A percentile compares a stretch with the other conserved stretches of the same genome.
Conservation (phyloP, 2,113 vertebrate species). For the Fregata magnificens region DNA sequence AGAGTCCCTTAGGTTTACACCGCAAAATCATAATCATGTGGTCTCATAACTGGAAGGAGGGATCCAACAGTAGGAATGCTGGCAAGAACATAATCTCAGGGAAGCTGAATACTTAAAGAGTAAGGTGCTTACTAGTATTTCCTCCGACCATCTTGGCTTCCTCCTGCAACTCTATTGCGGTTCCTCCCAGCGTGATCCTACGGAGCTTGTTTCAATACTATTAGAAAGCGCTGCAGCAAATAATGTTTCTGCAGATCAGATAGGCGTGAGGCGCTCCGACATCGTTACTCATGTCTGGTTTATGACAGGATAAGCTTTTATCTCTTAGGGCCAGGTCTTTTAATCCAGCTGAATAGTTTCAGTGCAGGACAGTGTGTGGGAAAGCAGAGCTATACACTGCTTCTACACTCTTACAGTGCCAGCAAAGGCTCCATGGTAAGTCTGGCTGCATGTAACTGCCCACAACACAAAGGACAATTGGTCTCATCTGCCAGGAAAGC, state of each 20-base stretch:
- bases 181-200: neutral
- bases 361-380: fast-evolving
- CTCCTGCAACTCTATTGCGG: neutral
- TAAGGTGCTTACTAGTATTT: neutral
- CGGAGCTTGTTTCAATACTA: neutral
- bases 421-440: neutral
- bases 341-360: neutral
- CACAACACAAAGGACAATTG: neutral
- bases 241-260: neutral
- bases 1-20: neutral
- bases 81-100: neutral
- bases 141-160: neutral
- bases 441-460: neutral
- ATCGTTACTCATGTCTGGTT: neutral
- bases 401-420: neutral
- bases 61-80: neutral
- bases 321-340: neutral
- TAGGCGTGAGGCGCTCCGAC: fast-evolving
- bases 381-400: neutral
- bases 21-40: neutral
- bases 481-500: neutral
- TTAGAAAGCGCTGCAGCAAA: neutral
- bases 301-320: neutral
- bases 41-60: neutral
- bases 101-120: neutral